A percentile compares a stretch with the other conserved stretches of the same genome.
Evolutionary conservation across 2,797 vertebrate genomes (phyloP).

Genomic region (Xyrichtys novacula): DNA sequence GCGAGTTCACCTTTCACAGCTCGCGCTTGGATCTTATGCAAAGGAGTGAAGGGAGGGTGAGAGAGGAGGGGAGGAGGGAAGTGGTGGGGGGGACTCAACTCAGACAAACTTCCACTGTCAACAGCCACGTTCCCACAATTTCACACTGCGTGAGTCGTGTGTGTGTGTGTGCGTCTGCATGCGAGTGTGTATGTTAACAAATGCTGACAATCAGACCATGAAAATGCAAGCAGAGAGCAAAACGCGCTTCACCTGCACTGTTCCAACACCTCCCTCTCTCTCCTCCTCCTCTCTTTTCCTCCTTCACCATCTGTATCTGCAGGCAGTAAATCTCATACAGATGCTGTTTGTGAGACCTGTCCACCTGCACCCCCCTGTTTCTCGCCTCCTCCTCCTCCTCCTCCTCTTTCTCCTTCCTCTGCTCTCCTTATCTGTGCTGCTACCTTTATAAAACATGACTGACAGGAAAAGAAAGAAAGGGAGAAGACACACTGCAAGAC

Average conservation of each 20-base stretch:
- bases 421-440: conserved; percentile 19
- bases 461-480: conserved; percentile 19
- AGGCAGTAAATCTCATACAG: conserved; percentile 74
- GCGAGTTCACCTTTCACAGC: conserved; percentile 87
- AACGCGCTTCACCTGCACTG: conserved; percentile 73
- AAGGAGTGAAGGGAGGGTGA: conserved; percentile 55
- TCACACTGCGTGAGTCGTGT: conserved; percentile 33
- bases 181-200: conserved; percentile 56
- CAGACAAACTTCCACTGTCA: conserved; percentile 83
- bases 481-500: conserved; percentile 20
- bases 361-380: conserved; percentile 58
- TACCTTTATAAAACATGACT: conserved; percentile 46
- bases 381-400: conserved; percentile 3
- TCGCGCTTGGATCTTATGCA: conserved; percentile 75
- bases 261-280: conserved; percentile 48
- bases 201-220: conserved; percentile 71
- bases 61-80: neutral
- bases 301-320: conserved; percentile 71
- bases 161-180: conserved; percentile 13
- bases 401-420: conserved; percentile 19
- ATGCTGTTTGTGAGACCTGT: conserved; percentile 68
- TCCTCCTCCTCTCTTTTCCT: conserved; percentile 14
- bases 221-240: conserved; percentile 71
- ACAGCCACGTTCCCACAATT: conserved; percentile 66
- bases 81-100: conserved; percentile 80